Base-by-base conservation (phyloP, 2,888 invertebrate species). In the Sthenelais limicola region DNA sequence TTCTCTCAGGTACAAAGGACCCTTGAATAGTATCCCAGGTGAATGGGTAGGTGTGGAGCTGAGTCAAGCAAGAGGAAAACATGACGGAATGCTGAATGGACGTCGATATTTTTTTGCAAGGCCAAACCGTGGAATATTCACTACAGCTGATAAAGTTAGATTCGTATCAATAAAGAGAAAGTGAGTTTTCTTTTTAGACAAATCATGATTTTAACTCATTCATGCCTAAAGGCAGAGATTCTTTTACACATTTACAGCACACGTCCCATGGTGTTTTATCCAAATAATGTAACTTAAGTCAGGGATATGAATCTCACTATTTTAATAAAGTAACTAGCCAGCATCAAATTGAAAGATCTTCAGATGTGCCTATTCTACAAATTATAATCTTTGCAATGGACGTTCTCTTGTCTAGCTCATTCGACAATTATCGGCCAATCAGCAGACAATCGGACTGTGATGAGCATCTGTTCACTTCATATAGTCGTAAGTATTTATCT, bases 11-110 rank as follows among this genome's bases (percentile, higher is more conserved):
- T 87, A 82, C 76, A 87, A 86, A 73, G 86, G 86, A n/a, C 71
- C 78, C 3, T 68, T 86, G 4, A 80, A 81, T 32, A 81, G 83
- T 0, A 80, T 80, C 54, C 78, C 78, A 12, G 86, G 86, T 18
- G 86, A 87, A 66, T 87, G 86, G 86, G 86, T 87, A 18, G 86
- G 86, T 28, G 79, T 86, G 3, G 80, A 76, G n/a, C 76, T 86
- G 4, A 83, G 85, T 54, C 71, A 77, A 43, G 79, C 80, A 80
- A 82, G 86, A 74, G 86, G 86, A 18, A 80, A 83, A 32, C 82
- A 82, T 78, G 81, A 84, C 79, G 86, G 86, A 5, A 82, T 84
- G 83, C 73, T 83, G 24, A 79, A 80, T 76, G 86, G 85, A 4
- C 73, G 86, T 43, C 71, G 84, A 56, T 86, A 86, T 77, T 87